Evolutionary conservation across 2,888 invertebrate species (phyloP), one percentile per base, ranked within the genome.

Genomic region (Calameuta idolon): DNA sequence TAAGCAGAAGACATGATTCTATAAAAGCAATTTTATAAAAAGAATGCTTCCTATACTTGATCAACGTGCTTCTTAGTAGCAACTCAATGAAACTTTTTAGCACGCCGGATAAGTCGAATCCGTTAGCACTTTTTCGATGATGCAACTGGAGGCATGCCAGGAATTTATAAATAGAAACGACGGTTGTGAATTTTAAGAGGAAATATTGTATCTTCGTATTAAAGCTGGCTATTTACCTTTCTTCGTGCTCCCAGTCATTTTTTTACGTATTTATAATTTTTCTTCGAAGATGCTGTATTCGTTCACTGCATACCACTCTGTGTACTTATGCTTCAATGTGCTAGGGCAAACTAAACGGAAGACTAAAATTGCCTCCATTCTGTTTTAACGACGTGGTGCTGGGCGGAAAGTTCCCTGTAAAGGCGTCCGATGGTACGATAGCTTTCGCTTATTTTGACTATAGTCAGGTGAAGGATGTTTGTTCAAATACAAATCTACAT

Each of bases 91-190:
- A 37, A 15, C 9, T 23, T 55, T 55, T 55, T 23, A 55, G 55
- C 55, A 55, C 9, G 55, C 23, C 23, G 55, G 15, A 55, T 55
- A 55, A 15, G 55, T 23, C 23, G 23, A 15, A 55, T 55, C 23
- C 23, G 15, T 23, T 55, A 55, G 55, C 55, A 23, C 55, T 23
- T 55, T 55, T 55, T 5, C 0, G 79, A 81, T 84, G 84, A 83
- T 81, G 83, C 82, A 83, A 84, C 75, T 69, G 73, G 75, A 77
- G 75, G 80, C 83, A 80, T 75, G 82, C 71, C 79, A 76, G 69
- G 68, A 79, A 73, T 73, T 31, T 79, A 79, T 80, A 81, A 81
- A 77, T 78, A 77, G 83, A 81, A 71, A 31, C 34, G 3, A 31
- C 34, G 3, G 34, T 55, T 23, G 23, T 55, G 23, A 55, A 55